These are phyloP conservation scores for Volucella bombylans DNA, from an alignment of 2,888 invertebrate genomes.

Conservation along the genomic window DNA sequence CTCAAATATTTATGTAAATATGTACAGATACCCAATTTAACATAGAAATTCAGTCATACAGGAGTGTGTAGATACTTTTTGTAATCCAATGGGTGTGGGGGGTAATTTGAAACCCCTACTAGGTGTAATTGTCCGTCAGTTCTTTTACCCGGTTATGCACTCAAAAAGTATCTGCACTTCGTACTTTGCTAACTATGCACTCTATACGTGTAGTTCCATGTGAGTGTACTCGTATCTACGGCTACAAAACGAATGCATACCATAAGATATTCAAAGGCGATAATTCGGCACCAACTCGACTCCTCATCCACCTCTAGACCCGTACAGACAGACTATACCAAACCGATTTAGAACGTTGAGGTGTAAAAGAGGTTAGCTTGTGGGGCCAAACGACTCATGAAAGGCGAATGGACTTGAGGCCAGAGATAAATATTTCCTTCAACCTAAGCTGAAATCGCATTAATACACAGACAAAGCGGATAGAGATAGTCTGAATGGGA, in stretches of 20 bases:
- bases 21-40: neutral
- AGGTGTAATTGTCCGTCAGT: slow-evolving; percentile 61
- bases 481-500: neutral
- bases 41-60: neutral
- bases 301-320: slow-evolving; percentile 20
- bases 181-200: neutral
- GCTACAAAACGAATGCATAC: slow-evolving; percentile 35
- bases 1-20: neutral
- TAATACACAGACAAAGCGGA: neutral
- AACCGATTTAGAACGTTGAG: slow-evolving; percentile 13
- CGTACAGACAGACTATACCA: neutral
- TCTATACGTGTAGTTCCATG: neutral
- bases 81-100: slow-evolving; percentile 9
- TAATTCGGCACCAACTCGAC: slow-evolving; percentile 60
- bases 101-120: slow-evolving; percentile 47
- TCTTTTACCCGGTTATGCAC: slow-evolving; percentile 46
- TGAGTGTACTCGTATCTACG: neutral
- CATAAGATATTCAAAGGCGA: slow-evolving; percentile 63
- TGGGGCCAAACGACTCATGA: slow-evolving; percentile 39
- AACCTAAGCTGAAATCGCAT: slow-evolving; percentile 15
- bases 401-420: slow-evolving; percentile 44
- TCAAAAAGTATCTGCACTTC: neutral
- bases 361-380: slow-evolving; percentile 54
- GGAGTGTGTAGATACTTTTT: neutral
- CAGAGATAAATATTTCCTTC: slow-evolving; percentile 17